These are phyloP conservation scores for Caenorhabditis briggsae DNA, from an alignment of 1,140 invertebrate genomes.

Conservation along the genomic window DNA sequence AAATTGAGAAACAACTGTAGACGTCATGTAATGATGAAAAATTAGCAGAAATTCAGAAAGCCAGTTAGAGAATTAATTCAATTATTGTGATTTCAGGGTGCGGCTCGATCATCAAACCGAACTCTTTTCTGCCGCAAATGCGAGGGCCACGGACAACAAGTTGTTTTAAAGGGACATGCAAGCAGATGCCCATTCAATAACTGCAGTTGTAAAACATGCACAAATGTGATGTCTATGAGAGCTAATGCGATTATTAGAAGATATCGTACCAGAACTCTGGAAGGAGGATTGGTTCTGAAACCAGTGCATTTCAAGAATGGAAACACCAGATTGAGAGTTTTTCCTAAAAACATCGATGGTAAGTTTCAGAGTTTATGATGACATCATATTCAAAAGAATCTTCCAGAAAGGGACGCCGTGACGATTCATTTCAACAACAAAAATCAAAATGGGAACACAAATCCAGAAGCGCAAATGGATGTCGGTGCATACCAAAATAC, in stretches of 20 bases:
- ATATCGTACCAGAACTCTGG: conserved; percentile 75
- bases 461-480: conserved; percentile 13
- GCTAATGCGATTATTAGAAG: conserved; percentile 77
- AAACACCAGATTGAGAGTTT: conserved; percentile 75
- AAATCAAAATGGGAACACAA: not conserved
- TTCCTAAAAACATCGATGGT: conserved; percentile 78
- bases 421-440: conserved; percentile 37
- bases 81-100: conserved; percentile 1
- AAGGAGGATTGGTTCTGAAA: conserved; percentile 76
- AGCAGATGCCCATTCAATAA: conserved; percentile 75
- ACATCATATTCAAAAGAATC: not conserved
- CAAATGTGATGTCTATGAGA: conserved; percentile 77
- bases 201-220: conserved; percentile 76
- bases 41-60: not conserved
- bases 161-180: conserved; percentile 75
- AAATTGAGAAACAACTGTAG: not conserved
- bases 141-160: conserved; percentile 75
- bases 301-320: conserved; percentile 78
- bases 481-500: not conserved
- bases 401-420: conserved; percentile 27
- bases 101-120: conserved; percentile 62
- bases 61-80: no score
- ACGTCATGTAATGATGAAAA: not conserved
- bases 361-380: not conserved
- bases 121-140: conserved; percentile 77